Percentiles rank a stretch among this genome's conserved stretches.
These are phyloP conservation scores for Tenthredo scrophulariae DNA, from an alignment of 2,888 invertebrate species.

Conservation along the genomic window DNA sequence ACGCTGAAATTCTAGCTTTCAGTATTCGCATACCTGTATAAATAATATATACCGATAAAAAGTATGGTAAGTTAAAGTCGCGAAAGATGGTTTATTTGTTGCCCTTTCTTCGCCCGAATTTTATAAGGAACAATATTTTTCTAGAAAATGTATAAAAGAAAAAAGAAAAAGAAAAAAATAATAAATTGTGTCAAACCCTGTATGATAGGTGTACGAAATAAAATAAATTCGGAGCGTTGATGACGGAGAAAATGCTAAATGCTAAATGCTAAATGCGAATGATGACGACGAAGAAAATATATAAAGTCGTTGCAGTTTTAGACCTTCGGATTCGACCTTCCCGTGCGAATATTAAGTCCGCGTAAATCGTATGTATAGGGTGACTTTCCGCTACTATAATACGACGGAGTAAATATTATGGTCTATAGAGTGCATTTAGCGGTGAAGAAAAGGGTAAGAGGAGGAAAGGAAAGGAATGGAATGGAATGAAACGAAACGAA, in stretches of 20 bases:
- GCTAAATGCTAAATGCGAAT: not conserved
- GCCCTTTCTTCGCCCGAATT: too few relatives aligned
- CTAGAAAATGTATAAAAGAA: too few relatives aligned
- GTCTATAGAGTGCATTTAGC: not conserved
- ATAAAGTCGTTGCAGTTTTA: not conserved
- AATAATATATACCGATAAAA: too few relatives aligned
- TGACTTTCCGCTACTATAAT: not conserved
- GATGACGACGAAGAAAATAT: not conserved
- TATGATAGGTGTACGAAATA: too few relatives aligned
- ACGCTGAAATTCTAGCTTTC: too few relatives aligned
- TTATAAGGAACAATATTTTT: too few relatives aligned
- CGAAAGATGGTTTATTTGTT: too few relatives aligned
- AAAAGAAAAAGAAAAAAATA: too few relatives aligned
- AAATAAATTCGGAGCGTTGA: too few relatives aligned
- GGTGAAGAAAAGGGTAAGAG: not conserved
- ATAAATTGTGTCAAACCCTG: too few relatives aligned
- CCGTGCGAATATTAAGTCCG: not conserved
- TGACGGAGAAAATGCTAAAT: not conserved
- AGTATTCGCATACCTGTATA: too few relatives aligned
- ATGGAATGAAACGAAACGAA: not conserved
- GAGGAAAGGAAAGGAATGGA: not conserved
- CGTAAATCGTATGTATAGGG: not conserved
- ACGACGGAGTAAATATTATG: conserved; percentile 13
- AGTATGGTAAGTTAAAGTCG: too few relatives aligned
- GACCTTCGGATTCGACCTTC: not conserved